Base-by-base conservation (phyloP, 2,888 invertebrate species). In the Drosophila borborema region DNA sequence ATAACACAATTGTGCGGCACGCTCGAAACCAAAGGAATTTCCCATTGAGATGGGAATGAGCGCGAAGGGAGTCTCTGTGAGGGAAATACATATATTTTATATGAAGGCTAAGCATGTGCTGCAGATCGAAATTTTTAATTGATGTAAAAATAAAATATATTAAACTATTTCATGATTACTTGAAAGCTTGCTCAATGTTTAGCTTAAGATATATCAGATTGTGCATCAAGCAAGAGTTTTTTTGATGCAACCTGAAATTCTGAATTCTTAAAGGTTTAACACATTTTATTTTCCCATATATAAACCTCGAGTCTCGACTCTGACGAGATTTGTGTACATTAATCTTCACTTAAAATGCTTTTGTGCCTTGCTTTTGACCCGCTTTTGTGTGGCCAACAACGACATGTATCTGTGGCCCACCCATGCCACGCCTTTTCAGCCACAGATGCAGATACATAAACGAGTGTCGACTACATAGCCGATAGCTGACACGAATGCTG, bases 1-100 rank as follows among this genome's bases (percentile, higher is more conserved):
- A 85, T 89, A 86, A 74, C 89, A 62, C 84, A 76, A 71, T 81
- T 79, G 70, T 7, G 7, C 86, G 84, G 86, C 85, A 85, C 89
- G 85, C 81, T 82, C 76, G 62, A 53, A 28, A 23, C 41, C 14
- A 54, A 63, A 64, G 48, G 20, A 65, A 70, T 63, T 63, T 63
- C 68, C 51, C 54, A 68, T 49, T 80, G 41, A 60, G 31, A 10
- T 1, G 5, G 3, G 6, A n/a, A 6, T 1, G n/a, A 31, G 71
- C n/a, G 48, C 9, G 23, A 14, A 28, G 20, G 14, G 12, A n/a
- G 4, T 14, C 46, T 46, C 12, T 5, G 6, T 14, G 14, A 14
- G 18, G 18, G 8, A 34, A 5, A 14, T 23, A 10, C 2, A 12
- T 12, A 3, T 16, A 34, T 28, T 28, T 28, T 16, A 31, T 10